Percentiles rank a stretch among this genome's conserved stretches.
Evolutionary conservation across 35 echinoderm and acorn worm species (phyloP).

Genomic region (Ophioderma brevispina): DNA sequence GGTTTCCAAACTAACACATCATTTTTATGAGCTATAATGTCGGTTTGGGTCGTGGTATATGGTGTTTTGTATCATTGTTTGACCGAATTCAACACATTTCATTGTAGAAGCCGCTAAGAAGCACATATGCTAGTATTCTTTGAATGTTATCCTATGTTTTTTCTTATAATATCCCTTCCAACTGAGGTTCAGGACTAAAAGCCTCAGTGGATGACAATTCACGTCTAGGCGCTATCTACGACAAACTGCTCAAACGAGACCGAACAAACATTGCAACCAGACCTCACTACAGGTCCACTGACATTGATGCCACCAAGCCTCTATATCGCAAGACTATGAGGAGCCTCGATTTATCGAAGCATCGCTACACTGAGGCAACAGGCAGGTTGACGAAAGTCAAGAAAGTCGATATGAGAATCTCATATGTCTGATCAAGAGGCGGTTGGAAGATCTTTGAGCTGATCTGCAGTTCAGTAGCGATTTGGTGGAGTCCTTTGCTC

Average conservation of each 20-base stretch:
- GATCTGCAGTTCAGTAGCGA: constrained; percentile 90
- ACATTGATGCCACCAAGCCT: constrained; percentile 78
- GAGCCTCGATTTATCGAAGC: constrained; percentile 83
- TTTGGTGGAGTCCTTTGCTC: constrained; percentile 80
- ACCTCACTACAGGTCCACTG: constrained; percentile 80
- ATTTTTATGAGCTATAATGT: no score
- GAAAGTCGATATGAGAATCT: constrained; percentile 70
- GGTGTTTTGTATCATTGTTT: no score
- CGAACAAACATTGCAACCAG: constrained; percentile 73
- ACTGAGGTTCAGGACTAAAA: constrained; percentile 89
- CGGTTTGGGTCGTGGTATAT: no score
- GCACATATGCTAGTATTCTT: no score
- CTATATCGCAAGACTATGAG: constrained; percentile 64
- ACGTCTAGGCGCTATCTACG: constrained; percentile 75
- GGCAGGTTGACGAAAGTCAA: constrained; percentile 76
- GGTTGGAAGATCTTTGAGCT: constrained; percentile 79
- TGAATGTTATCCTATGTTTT: no score
- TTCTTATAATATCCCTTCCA: no score
- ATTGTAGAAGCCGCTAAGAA: no score
- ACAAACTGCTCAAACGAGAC: constrained; percentile 73
- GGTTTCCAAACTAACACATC: no score
- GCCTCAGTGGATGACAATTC: constrained; percentile 79
- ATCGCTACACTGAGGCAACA: constrained; percentile 84
- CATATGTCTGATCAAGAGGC: constrained; percentile 45
- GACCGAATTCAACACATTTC: no score